These are phyloP conservation scores for Hylaeus anthracinus DNA, from an alignment of 1,140 invertebrate species.

Conservation along the genomic window DNA sequence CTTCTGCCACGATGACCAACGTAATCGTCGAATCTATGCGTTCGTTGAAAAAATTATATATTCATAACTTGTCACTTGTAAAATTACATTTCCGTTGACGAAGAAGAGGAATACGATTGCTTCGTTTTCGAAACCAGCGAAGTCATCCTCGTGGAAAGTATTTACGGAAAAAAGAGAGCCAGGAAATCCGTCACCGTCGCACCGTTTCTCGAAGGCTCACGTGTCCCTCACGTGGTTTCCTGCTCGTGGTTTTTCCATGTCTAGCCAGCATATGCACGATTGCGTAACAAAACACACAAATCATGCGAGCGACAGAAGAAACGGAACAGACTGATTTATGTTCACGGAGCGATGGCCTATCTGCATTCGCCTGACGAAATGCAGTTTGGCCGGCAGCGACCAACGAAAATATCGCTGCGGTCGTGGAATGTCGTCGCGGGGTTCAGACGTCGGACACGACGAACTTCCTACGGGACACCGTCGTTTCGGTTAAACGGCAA, in stretches of 20 bases:
- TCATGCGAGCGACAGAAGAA: conserved; percentile 73
- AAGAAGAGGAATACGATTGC: neutral
- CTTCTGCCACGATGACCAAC: neutral
- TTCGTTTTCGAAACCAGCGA: neutral
- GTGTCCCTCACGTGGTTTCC: conserved; percentile 77
- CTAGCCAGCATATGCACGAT: conserved; percentile 76
- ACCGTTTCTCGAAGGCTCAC: conserved; percentile 56
- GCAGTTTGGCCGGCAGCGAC: neutral
- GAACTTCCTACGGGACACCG: conserved; percentile 19
- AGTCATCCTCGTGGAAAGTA: neutral
- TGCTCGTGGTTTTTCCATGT: conserved; percentile 76
- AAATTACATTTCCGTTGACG: too few relatives aligned
- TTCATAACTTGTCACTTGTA: too few relatives aligned
- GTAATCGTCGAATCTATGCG: neutral
- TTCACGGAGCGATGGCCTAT: conserved; percentile 70
- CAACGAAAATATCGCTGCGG: neutral
- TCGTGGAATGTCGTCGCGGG: conserved; percentile 5
- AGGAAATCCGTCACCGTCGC: conserved; percentile 45
- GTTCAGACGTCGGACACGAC: neutral
- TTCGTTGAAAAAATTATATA: too few relatives aligned
- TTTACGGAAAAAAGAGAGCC: neutral
- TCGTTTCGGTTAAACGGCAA: neutral
- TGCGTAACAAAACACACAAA: conserved; percentile 75
- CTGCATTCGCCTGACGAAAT: conserved; percentile 49
- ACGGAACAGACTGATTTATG: conserved; percentile 78